phyloP scores from a whole-genome alignment of 1,140 invertebrate species.

The Brachionus asplanchnoidis region DNA sequence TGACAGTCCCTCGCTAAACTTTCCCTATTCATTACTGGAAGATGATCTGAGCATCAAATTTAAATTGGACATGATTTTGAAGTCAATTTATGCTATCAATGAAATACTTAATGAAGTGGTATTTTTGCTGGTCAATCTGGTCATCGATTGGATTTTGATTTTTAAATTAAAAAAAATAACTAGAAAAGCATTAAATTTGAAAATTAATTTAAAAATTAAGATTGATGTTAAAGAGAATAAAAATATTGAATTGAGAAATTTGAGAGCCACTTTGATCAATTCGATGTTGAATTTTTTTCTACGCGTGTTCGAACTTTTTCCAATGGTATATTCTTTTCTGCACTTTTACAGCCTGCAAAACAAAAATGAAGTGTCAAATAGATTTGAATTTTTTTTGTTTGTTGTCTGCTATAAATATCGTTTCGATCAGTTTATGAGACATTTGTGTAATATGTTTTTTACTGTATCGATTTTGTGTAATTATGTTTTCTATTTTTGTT shows the following conservation, averaged over 20 bases:
- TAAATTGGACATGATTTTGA: not conserved
- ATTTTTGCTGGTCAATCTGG: not conserved
- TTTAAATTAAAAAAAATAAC: not conserved
- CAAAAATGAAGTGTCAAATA: not conserved
- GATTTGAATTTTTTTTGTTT: not conserved
- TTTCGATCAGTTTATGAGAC: not conserved
- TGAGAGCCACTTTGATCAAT: not conserved
- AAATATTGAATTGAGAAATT: not conserved
- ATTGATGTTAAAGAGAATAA: not conserved
- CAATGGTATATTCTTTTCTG: not conserved
- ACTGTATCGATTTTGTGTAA: not conserved
- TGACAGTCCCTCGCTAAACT: not conserved
- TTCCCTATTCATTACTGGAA: not conserved
- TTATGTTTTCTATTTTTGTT: not conserved
- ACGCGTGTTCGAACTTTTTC: not conserved
- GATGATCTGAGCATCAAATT: not conserved
- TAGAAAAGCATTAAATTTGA: not conserved
- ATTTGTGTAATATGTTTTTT: not conserved
- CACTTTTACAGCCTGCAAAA: not conserved
- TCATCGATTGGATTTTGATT: not conserved
- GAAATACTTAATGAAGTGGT: not conserved
- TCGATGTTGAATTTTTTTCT: not conserved
- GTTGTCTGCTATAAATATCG: not conserved
- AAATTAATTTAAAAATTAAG: not conserved
- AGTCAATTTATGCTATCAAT: not conserved